phyloP scores from a whole-genome alignment of 1,140 invertebrate species.

The Trachymyrmex cornetzi region DNA sequence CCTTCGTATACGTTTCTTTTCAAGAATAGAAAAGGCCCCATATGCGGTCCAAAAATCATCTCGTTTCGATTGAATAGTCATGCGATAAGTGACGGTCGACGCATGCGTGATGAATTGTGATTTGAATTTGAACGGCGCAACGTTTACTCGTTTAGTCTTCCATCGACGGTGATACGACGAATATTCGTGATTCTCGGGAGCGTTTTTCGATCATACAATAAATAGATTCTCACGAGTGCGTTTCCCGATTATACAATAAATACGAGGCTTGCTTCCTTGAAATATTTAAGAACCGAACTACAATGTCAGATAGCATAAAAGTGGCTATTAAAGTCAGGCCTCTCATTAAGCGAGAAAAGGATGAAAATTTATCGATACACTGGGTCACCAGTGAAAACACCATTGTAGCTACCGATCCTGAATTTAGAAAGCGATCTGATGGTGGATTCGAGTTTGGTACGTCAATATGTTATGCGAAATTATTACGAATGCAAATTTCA shows the following conservation, averaged over 20 bases:
- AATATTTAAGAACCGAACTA: not conserved
- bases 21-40: too few relatives aligned
- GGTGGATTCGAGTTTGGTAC: constrained; percentile 86
- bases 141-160: not conserved
- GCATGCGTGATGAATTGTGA: constrained; percentile 11
- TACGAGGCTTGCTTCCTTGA: not conserved
- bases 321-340: constrained; percentile 92
- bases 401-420: constrained; percentile 88
- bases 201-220: too few relatives aligned
- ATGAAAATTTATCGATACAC: constrained; percentile 87
- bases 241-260: too few relatives aligned
- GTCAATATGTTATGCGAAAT: not conserved
- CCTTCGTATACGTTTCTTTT: too few relatives aligned
- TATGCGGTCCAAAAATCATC: too few relatives aligned
- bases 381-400: constrained; percentile 89
- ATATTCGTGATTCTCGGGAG: too few relatives aligned
- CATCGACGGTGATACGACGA: not conserved
- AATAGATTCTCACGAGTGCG: too few relatives aligned
- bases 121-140: constrained; percentile 52
- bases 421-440: constrained; percentile 81
- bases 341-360: constrained; percentile 89
- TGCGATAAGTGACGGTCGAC: not conserved
- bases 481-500: not conserved
- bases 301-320: constrained; percentile 89
- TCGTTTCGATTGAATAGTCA: too few relatives aligned